Evolutionary conservation across 2,888 invertebrate species (phyloP).

Genomic region (Cancer borealis): DNA sequence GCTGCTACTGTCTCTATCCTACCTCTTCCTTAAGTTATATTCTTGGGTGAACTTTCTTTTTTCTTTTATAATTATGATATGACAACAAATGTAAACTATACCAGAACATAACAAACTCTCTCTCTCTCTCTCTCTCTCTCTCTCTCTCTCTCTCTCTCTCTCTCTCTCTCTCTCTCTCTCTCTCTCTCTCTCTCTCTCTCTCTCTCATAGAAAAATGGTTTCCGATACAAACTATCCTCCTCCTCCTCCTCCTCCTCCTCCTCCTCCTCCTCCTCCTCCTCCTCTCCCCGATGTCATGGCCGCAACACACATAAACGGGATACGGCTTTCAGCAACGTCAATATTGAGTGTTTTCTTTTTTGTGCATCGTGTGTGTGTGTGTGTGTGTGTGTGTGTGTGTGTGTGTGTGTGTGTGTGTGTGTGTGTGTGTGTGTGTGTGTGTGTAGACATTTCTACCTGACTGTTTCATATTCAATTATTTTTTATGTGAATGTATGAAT

Average conservation of each 20-base stretch:
- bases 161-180: not conserved
- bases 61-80: too few species aligned
- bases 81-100: too few species aligned
- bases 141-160: not conserved
- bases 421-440: not conserved
- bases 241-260: slow-evolving; percentile 20
- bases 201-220: not conserved
- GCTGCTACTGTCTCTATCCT: too few species aligned
- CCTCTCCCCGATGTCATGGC: not conserved
- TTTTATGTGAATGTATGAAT: not conserved
- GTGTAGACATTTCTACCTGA: not conserved
- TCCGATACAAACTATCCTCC: slow-evolving; percentile 11
- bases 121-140: too few species aligned
- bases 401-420: slow-evolving; percentile 20
- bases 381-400: slow-evolving; percentile 20
- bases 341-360: slow-evolving; percentile 20
- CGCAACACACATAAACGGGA: slow-evolving; percentile 7
- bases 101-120: too few species aligned
- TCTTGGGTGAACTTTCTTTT: too few species aligned
- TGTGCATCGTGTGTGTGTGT: slow-evolving; percentile 20
- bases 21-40: too few species aligned
- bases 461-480: not conserved
- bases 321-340: slow-evolving; percentile 5
- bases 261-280: slow-evolving; percentile 10
- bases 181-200: slow-evolving; percentile 20